Percentiles rank a stretch among this genome's conserved stretches.
Conservation (phyloP, 2,888 invertebrate species). For the Hyles lineata region DNA sequence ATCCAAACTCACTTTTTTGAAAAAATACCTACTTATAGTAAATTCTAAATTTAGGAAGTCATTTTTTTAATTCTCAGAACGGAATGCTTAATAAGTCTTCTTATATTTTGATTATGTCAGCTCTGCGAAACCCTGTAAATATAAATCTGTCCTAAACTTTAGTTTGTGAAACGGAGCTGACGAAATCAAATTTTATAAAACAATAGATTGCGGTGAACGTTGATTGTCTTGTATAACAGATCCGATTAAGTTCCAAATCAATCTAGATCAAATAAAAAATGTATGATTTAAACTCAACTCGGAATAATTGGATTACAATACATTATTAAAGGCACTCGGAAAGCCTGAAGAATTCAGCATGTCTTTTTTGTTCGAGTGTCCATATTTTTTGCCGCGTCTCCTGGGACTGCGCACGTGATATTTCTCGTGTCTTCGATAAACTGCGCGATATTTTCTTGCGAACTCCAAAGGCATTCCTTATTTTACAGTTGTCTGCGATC, state of each 20-base stretch:
- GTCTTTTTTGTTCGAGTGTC: slow-evolving; percentile 41
- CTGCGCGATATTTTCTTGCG: slow-evolving; percentile 52
- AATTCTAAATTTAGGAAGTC: background rate
- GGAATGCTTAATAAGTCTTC: background rate
- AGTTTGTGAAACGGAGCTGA: background rate
- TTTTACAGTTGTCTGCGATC: slow-evolving; percentile 3
- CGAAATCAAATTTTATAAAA: background rate
- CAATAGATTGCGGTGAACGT: background rate
- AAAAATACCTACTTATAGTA: no score
- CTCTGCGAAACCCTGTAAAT: background rate
- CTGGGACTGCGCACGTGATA: slow-evolving; percentile 48
- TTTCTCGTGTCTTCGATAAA: slow-evolving; percentile 57
- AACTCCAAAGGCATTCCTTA: slow-evolving; percentile 38
- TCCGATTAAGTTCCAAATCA: background rate
- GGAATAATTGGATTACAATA: slow-evolving; percentile 26
- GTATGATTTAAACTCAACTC: slow-evolving; percentile 3
- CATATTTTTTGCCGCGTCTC: slow-evolving; percentile 50
- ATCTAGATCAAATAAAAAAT: slow-evolving; percentile 13
- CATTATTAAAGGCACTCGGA: slow-evolving; percentile 33
- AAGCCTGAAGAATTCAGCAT: slow-evolving; percentile 41
- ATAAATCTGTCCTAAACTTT: background rate
- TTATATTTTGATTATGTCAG: background rate
- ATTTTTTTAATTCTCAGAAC: background rate
- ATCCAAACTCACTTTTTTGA: no score
- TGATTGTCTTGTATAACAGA: background rate